These are phyloP conservation scores for Rutilus rutilus DNA, from an alignment of 2,113 vertebrate genomes.

Conservation along the genomic window DNA sequence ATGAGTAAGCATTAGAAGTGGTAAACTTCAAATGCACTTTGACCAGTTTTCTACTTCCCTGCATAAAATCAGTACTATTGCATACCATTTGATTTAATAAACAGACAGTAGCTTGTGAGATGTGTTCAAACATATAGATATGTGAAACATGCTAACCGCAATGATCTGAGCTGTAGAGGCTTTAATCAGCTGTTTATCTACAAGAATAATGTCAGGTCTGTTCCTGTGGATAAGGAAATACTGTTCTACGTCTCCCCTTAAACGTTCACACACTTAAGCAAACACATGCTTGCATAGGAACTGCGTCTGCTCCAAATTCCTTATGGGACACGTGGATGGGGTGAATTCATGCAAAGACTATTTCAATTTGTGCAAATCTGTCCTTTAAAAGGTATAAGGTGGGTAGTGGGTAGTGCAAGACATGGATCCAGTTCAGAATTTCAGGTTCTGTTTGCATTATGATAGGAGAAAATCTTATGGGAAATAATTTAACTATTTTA, in stretches of 20 bases:
- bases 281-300: constrained; percentile 49
- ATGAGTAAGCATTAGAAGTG: not conserved
- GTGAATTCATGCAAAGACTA: constrained; percentile 16
- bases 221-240: constrained; percentile 60
- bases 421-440: constrained; percentile 33
- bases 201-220: constrained; percentile 63
- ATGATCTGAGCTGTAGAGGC: constrained; percentile 41
- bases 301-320: constrained; percentile 32
- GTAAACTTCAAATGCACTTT: not conserved
- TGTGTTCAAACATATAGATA: constrained; percentile 25
- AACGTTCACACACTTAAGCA: constrained; percentile 53
- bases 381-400: constrained; percentile 17
- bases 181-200: constrained; percentile 64
- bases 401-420: constrained; percentile 2
- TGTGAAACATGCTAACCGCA: constrained; percentile 45
- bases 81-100: not conserved
- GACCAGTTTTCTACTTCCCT: not conserved
- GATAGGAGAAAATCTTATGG: not conserved
- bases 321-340: constrained; percentile 22
- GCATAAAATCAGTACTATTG: not conserved
- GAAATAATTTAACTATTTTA: no score
- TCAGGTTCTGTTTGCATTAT: constrained; percentile 43
- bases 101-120: constrained; percentile 22
- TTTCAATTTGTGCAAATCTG: constrained; percentile 45
- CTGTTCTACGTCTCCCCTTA: constrained; percentile 56